Conservation (phyloP, 37 sponge, comb jelly and placozoan species). For the Halichondria panicea region DNA sequence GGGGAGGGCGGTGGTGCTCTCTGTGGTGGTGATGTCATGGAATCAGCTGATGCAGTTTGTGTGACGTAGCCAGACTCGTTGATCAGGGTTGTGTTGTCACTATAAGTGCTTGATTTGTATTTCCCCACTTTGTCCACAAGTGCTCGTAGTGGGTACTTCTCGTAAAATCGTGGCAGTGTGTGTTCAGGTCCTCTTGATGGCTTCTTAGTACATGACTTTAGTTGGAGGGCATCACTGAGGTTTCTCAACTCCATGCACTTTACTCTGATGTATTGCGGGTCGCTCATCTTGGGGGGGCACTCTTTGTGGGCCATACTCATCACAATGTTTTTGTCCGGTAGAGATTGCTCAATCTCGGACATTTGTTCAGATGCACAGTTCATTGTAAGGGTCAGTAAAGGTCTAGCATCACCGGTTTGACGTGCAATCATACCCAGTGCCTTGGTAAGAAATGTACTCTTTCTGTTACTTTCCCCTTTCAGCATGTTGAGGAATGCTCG, state of each 20-base stretch:
- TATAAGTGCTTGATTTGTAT: not conserved
- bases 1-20: not conserved
- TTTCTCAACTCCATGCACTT: slow-evolving; percentile 20
- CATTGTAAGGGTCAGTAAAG: not conserved
- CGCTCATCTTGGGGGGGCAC: not conserved
- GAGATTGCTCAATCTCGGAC: no score
- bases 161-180: not conserved
- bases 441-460: not conserved
- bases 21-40: not conserved
- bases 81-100: not conserved
- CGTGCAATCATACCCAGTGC: not conserved
- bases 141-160: slow-evolving; percentile 37
- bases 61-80: slow-evolving; percentile 32
- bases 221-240: not conserved
- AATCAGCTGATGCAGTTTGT: slow-evolving; percentile 4
- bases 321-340: no score
- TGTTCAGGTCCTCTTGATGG: not conserved
- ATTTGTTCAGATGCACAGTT: not conserved
- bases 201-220: not conserved
- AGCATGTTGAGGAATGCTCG: not conserved
- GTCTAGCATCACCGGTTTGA: not conserved
- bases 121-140: not conserved
- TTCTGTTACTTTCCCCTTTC: not conserved
- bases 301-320: no score
- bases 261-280: slow-evolving; percentile 14